A percentile compares a stretch with the other conserved stretches of the same genome.
Evolutionary conservation across 2,113 vertebrate genomes (phyloP).

Genomic region (Psilopsiagon aymara): DNA sequence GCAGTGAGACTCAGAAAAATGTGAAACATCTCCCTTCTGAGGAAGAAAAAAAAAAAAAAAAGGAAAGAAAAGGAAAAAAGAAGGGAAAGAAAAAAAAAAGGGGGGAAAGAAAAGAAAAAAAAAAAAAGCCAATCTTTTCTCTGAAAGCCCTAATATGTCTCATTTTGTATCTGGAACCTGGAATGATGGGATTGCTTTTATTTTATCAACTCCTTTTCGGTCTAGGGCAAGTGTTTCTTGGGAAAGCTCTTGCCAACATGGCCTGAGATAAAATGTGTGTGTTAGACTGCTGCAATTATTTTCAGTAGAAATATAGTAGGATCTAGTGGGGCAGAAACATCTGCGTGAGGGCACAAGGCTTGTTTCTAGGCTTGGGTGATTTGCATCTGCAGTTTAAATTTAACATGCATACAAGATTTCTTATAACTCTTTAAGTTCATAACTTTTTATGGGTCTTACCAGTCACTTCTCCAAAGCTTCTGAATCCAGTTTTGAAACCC

Average conservation of each 20-base stretch:
- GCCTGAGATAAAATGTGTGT: background rate
- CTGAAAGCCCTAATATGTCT: background rate
- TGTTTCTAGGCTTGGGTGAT: background rate
- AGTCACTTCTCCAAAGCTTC: background rate
- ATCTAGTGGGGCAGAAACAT: background rate
- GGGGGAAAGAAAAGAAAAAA: background rate
- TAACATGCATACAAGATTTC: background rate
- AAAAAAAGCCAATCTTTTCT: background rate
- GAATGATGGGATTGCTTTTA: background rate
- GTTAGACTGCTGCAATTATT: background rate
- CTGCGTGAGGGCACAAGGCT: background rate
- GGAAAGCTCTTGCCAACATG: rapidly evolving
- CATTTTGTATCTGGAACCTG: background rate
- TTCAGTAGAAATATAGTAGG: background rate
- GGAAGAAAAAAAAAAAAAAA: no score
- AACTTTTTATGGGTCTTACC: background rate
- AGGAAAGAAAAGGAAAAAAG: no score
- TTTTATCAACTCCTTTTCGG: background rate
- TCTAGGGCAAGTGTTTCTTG: background rate
- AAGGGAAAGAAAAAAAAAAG: no score
- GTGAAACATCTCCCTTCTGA: background rate
- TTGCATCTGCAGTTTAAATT: background rate
- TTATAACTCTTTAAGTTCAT: background rate
- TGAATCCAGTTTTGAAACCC: background rate
- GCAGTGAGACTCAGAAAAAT: background rate